Evolutionary conservation across 2,797 vertebrate species (phyloP).

Genomic region (Rhadinocentrus ornatus): DNA sequence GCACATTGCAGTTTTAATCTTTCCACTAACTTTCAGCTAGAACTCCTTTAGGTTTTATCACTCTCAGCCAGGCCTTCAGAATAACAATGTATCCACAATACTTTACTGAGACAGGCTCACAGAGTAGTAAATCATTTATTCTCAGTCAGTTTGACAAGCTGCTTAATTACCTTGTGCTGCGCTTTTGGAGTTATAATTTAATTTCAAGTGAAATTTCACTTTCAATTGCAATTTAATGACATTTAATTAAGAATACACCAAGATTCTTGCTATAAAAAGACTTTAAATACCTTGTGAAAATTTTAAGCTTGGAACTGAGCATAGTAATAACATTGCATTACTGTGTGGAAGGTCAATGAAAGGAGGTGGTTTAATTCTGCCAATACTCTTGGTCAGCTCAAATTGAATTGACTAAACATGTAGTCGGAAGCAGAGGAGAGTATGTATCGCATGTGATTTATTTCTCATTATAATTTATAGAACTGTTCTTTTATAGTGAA

Average conservation of each 20-base stretch:
- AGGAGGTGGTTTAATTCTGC: too few relatives aligned
- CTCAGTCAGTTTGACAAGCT: background rate
- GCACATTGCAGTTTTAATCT: background rate
- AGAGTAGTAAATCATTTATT: background rate
- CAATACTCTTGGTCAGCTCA: too few relatives aligned
- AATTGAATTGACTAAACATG: too few relatives aligned
- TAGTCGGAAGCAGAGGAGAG: too few relatives aligned
- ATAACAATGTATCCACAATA: background rate
- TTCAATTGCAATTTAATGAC: slow-evolving; percentile 36
- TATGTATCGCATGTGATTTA: too few relatives aligned
- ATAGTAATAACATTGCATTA: too few relatives aligned
- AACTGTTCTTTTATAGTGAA: too few relatives aligned
- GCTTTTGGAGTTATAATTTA: slow-evolving; percentile 23
- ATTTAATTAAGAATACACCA: slow-evolving; percentile 15
- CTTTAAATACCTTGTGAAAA: slow-evolving; percentile 24
- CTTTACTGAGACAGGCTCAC: background rate
- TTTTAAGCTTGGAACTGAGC: background rate
- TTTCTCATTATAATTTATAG: too few relatives aligned
- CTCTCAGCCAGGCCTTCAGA: background rate
- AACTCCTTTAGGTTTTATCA: background rate
- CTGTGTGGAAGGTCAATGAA: too few relatives aligned
- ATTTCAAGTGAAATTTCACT: slow-evolving; percentile 21
- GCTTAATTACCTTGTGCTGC: slow-evolving; percentile 24
- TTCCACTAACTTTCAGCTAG: background rate
- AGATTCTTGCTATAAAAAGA: slow-evolving; percentile 32